phyloP scores from a whole-genome alignment of 1,140 invertebrate genomes.

The Drosophila arawakana region DNA sequence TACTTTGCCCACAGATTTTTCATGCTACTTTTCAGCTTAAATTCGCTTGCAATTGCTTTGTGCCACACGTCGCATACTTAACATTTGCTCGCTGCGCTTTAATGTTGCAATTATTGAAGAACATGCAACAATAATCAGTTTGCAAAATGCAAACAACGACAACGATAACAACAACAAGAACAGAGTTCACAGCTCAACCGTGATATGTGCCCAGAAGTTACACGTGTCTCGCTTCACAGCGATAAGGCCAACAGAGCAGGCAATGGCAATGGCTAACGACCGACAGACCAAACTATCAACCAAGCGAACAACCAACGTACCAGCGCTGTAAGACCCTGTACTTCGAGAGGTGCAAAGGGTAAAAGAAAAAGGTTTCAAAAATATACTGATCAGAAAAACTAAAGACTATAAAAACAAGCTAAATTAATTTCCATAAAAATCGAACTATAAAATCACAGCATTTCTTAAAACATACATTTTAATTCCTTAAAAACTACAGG shows the following conservation, averaged over 20 bases:
- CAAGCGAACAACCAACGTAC: slow-evolving; percentile 12
- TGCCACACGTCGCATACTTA: slow-evolving; percentile 4
- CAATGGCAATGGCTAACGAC: slow-evolving; percentile 19
- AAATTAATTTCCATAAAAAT: too few relatives aligned
- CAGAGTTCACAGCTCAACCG: slow-evolving; percentile 16
- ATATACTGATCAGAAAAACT: too few relatives aligned
- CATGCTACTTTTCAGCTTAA: slow-evolving; percentile 60
- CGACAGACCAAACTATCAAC: slow-evolving; percentile 2
- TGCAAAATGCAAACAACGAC: slow-evolving; percentile 29
- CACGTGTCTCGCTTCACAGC: slow-evolving; percentile 55
- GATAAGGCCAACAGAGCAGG: slow-evolving; percentile 59
- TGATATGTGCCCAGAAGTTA: slow-evolving; percentile 51
- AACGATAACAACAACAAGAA: slow-evolving; percentile 20
- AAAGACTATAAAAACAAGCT: too few relatives aligned
- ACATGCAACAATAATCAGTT: slow-evolving; percentile 67
- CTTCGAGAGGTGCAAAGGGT: too few relatives aligned
- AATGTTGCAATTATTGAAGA: slow-evolving; percentile 63
- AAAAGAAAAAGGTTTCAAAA: too few relatives aligned
- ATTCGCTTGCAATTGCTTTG: slow-evolving; percentile 51
- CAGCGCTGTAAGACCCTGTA: neutral
- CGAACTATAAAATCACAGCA: too few relatives aligned
- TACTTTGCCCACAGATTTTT: slow-evolving; percentile 39
- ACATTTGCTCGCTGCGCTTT: slow-evolving; percentile 38
- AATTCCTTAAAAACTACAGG: too few relatives aligned
- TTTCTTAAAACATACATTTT: too few relatives aligned